Conservation (phyloP, 2,888 invertebrate species). For the Platycheirus rosarum region DNA sequence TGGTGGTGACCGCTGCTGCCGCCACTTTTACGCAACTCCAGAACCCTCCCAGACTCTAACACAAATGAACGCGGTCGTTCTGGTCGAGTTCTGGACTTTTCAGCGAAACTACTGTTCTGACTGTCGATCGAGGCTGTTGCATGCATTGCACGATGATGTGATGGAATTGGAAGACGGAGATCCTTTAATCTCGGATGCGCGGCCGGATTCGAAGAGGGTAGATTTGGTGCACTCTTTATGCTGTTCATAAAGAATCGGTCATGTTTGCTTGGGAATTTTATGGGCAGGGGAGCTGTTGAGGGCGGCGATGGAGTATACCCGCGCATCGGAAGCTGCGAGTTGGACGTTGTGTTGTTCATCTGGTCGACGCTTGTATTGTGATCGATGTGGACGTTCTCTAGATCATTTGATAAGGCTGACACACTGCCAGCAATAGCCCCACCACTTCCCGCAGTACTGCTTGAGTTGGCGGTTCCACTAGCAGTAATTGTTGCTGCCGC, state of each 20-base stretch:
- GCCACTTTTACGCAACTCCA: constrained; percentile 88
- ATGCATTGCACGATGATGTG: constrained; percentile 82
- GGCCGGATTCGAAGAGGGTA: constrained; percentile 87
- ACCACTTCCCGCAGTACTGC: constrained; percentile 58
- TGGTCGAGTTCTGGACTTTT: constrained; percentile 84
- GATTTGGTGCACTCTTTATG: constrained; percentile 91
- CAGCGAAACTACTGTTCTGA: constrained; percentile 57
- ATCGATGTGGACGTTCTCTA: constrained; percentile 86
- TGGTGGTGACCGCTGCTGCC: constrained; percentile 81
- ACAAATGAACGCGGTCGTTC: constrained; percentile 86
- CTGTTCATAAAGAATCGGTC: constrained; percentile 88
- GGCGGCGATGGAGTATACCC: constrained; percentile 92
- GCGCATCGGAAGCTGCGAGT: constrained; percentile 86
- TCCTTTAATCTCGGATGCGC: constrained; percentile 89
- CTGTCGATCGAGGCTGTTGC: constrained; percentile 47
- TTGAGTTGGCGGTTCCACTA: constrained; percentile 71
- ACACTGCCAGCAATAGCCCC: constrained; percentile 74
- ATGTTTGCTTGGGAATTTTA: constrained; percentile 89
- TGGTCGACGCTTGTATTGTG: constrained; percentile 78
- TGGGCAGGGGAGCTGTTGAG: constrained; percentile 91
- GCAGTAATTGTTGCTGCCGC: constrained; percentile 62
- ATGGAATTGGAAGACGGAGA: constrained; percentile 88
- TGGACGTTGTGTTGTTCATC: constrained; percentile 83
- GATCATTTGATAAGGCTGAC: constrained; percentile 81
- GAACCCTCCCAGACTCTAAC: constrained; percentile 87